Evolutionary conservation across 1,140 invertebrate genomes (phyloP).

Genomic region (Calliphora vicina): DNA sequence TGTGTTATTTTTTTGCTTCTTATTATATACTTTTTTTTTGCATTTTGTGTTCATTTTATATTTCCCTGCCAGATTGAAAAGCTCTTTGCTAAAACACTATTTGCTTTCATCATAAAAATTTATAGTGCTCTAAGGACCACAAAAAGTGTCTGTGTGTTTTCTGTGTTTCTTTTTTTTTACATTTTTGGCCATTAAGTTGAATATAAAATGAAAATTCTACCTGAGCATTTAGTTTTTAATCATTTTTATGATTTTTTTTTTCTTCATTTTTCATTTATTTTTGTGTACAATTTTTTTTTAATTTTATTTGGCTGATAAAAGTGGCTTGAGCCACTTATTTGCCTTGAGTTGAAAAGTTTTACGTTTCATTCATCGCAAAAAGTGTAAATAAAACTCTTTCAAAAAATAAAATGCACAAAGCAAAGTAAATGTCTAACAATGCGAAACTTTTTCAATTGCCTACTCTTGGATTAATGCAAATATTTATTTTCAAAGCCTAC

Average conservation of each 20-base stretch:
- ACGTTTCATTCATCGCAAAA: background rate
- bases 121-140: background rate
- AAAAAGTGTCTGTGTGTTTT: background rate
- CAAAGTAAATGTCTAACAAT: background rate
- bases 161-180: background rate
- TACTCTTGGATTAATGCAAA: background rate
- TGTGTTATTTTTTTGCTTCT: background rate
- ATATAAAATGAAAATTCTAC: background rate
- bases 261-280: too few species aligned
- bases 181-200: background rate
- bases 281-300: too few species aligned
- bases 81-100: background rate
- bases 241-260: background rate
- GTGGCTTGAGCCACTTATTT: background rate
- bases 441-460: background rate
- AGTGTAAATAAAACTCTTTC: background rate
- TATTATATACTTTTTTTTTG: background rate
- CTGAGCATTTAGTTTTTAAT: background rate
- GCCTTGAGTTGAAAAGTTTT: background rate
- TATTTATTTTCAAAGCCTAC: background rate
- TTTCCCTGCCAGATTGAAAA: background rate
- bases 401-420: background rate
- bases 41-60: background rate
- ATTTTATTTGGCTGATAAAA: background rate
- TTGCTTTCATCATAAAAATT: slow-evolving; percentile 14